Evolutionary conservation across 2,797 vertebrate species (phyloP).

Genomic region (Melanotaenia maccullochi): DNA sequence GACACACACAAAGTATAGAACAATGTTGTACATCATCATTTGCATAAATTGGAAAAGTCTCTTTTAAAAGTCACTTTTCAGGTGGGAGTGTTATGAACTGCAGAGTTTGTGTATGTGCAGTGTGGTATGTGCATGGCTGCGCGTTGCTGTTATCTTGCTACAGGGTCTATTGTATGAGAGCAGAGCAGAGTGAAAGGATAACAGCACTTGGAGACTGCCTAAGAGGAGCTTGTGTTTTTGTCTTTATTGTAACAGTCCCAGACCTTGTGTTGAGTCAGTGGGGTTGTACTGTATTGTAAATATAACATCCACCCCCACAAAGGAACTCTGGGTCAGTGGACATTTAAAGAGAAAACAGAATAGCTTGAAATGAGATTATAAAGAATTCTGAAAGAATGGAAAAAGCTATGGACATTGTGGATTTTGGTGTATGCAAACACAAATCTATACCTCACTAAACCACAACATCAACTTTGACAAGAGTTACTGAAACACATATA

Average conservation of each 20-base stretch:
- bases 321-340: slow-evolving; percentile 51
- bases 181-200: slow-evolving; percentile 43
- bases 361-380: slow-evolving; percentile 29
- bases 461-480: background rate
- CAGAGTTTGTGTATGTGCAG: slow-evolving; percentile 10
- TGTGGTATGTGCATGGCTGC: slow-evolving; percentile 23
- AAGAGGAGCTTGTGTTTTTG: slow-evolving; percentile 44
- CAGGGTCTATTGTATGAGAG: slow-evolving; percentile 44
- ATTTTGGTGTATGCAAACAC: slow-evolving; percentile 5
- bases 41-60: slow-evolving; percentile 35
- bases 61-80: slow-evolving; percentile 35
- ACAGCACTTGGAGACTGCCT: slow-evolving; percentile 33
- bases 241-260: slow-evolving; percentile 43
- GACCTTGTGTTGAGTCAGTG: slow-evolving; percentile 43
- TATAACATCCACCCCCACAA: slow-evolving; percentile 54
- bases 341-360: slow-evolving; percentile 42
- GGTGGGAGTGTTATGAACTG: slow-evolving; percentile 43
- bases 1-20: slow-evolving; percentile 18
- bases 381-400: slow-evolving; percentile 28
- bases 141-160: slow-evolving; percentile 44
- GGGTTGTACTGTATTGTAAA: slow-evolving; percentile 39
- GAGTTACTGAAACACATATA: background rate
- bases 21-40: slow-evolving; percentile 35
- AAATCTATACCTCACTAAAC: slow-evolving; percentile 38
- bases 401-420: background rate